phyloP scores from a whole-genome alignment of 2,113 vertebrate species.

The Microcebus murinus region DNA sequence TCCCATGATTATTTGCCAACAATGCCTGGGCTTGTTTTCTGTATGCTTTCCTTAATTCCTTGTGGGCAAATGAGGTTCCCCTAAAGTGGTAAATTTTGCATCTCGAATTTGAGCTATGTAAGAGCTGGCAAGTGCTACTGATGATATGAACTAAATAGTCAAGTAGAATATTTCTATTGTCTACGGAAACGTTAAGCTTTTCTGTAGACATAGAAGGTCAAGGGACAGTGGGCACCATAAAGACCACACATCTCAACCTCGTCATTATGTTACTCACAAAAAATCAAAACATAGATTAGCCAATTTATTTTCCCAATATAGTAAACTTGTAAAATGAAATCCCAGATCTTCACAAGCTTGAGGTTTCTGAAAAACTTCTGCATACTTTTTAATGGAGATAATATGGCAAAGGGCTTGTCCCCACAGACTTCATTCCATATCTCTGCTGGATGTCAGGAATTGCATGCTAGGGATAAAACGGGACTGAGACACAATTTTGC shows the following conservation, averaged over 20 bases:
- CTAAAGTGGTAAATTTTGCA: neutral
- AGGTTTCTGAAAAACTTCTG: neutral
- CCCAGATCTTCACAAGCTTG: neutral
- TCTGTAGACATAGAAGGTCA: neutral
- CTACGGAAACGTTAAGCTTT: neutral
- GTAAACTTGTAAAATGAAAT: neutral
- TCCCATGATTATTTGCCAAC: neutral
- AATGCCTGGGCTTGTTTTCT: neutral
- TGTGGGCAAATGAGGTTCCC: neutral
- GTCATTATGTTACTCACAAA: neutral
- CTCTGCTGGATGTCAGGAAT: neutral
- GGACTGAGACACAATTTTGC: neutral
- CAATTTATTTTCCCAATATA: neutral
- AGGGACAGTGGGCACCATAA: neutral
- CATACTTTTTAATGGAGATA: neutral
- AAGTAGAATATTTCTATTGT: neutral
- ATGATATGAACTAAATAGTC: neutral
- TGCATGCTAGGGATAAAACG: neutral
- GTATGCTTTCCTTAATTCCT: neutral
- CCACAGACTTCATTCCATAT: neutral
- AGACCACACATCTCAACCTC: neutral
- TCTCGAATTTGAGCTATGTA: neutral
- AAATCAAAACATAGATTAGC: neutral
- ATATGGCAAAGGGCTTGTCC: neutral
- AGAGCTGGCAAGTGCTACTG: neutral